Conservation (phyloP, 2,113 vertebrate genomes). For the Clinocottus analis region DNA sequence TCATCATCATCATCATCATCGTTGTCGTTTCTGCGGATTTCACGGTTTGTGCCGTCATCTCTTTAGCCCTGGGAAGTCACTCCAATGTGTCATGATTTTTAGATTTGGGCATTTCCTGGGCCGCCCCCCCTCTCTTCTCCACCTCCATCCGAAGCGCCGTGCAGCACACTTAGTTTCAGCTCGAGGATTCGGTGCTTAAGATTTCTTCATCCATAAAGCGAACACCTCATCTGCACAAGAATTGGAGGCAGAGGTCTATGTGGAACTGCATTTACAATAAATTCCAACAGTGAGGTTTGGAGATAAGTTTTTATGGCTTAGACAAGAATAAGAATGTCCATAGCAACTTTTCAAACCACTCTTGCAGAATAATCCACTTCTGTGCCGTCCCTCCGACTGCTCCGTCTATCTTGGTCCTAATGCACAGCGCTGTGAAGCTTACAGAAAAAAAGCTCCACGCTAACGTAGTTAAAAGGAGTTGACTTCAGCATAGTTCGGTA, state of each 20-base stretch:
- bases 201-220: not conserved
- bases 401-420: not conserved
- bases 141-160: not conserved
- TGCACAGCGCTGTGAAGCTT: not conserved
- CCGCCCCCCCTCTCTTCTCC: not conserved
- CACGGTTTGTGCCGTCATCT: not conserved
- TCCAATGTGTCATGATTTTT: not conserved
- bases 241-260: not conserved
- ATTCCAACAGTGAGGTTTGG: not conserved
- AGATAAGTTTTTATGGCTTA: not conserved
- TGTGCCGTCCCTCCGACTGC: not conserved
- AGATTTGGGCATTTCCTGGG: not conserved
- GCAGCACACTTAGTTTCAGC: not conserved
- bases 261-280: not conserved
- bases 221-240: not conserved
- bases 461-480: not conserved
- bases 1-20: too few relatives aligned
- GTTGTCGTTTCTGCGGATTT: not conserved
- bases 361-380: not conserved
- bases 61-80: not conserved
- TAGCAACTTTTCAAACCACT: not conserved
- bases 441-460: not conserved
- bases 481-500: not conserved
- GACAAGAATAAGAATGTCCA: conserved; percentile 3
- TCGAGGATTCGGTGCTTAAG: not conserved